These are phyloP conservation scores for Diabrotica balteata DNA, from an alignment of 2,888 invertebrate species.

Conservation along the genomic window DNA sequence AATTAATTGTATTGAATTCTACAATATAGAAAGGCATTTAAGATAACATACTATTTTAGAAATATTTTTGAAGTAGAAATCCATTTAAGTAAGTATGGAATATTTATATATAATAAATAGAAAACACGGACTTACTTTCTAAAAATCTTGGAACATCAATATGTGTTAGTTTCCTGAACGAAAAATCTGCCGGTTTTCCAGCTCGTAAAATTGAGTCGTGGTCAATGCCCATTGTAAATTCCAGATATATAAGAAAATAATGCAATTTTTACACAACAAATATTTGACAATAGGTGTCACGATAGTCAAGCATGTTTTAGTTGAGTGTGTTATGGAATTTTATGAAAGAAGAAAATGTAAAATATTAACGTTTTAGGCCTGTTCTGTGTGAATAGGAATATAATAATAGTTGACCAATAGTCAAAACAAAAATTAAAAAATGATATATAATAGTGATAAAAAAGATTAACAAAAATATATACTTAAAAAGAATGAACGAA, in stretches of 20 bases:
- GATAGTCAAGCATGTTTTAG: conserved; percentile 2
- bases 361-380: conserved; percentile 2
- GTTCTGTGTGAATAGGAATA: neutral
- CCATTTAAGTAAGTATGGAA: too few species aligned
- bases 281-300: conserved; percentile 9
- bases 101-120: too few species aligned
- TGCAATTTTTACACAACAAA: conserved; percentile 5
- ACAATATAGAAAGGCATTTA: too few species aligned
- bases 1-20: too few species aligned
- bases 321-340: neutral
- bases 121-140: conserved; percentile 45
- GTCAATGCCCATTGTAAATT: conserved; percentile 14
- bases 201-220: conserved; percentile 29
- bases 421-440: neutral
- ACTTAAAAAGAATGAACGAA: too few species aligned
- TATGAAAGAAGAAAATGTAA: neutral
- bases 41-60: too few species aligned
- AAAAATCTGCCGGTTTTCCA: conserved; percentile 59
- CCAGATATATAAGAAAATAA: neutral
- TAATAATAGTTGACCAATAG: neutral
- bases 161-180: conserved; percentile 54
- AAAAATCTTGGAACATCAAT: conserved; percentile 44
- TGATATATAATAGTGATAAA: neutral
- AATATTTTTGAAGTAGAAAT: too few species aligned
- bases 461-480: neutral